These are phyloP conservation scores for Perodicticus potto DNA, from an alignment of 2,797 vertebrate genomes.

Conservation along the genomic window DNA sequence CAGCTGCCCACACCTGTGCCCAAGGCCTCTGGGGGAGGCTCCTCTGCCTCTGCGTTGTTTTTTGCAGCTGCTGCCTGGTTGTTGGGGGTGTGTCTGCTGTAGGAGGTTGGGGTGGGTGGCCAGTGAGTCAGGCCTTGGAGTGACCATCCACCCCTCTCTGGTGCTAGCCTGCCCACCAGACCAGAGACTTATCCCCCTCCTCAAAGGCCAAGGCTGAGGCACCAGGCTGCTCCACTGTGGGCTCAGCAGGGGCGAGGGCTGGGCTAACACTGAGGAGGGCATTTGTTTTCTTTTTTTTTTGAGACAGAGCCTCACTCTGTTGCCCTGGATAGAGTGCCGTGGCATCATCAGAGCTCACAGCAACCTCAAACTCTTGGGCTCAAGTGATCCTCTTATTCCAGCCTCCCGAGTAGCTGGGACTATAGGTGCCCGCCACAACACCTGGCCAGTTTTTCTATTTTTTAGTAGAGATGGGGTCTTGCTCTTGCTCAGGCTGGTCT, in stretches of 20 bases:
- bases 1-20: constrained; percentile 8
- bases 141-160: not conserved
- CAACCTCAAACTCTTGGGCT: too few relatives aligned
- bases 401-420: too few relatives aligned
- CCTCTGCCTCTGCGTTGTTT: not conserved
- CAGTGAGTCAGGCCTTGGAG: not conserved
- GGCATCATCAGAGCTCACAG: too few relatives aligned
- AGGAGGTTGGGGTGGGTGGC: not conserved
- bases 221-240: not conserved
- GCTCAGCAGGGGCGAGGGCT: not conserved
- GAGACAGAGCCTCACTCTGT: too few relatives aligned
- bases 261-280: not conserved
- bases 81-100: not conserved
- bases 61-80: not conserved
- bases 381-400: too few relatives aligned
- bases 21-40: not conserved
- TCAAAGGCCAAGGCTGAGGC: not conserved
- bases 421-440: too few relatives aligned
- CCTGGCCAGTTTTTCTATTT: too few relatives aligned
- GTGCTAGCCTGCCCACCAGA: not conserved
- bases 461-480: too few relatives aligned
- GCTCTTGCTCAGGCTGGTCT: too few relatives aligned
- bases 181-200: not conserved
- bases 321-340: too few relatives aligned
- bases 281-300: too few relatives aligned